These are phyloP conservation scores for Calidris pugnax DNA, from an alignment of 2,113 vertebrate species.

Conservation along the genomic window DNA sequence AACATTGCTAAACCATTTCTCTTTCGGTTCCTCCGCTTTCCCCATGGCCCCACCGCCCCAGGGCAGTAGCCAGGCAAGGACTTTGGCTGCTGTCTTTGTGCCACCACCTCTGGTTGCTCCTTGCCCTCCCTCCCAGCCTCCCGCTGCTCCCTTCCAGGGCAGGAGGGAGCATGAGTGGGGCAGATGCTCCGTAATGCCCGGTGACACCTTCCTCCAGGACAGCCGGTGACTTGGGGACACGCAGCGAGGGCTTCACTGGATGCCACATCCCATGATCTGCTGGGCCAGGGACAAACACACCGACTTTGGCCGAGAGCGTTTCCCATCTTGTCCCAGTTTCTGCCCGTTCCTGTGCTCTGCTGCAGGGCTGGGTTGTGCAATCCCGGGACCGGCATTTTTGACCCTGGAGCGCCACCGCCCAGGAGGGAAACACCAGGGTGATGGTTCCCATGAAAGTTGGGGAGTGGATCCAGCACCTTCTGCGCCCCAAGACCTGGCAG, in stretches of 20 bases:
- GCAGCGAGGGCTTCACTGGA: not conserved
- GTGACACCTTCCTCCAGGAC: not conserved
- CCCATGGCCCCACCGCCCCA: accelerated
- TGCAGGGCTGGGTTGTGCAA: not conserved
- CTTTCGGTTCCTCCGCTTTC: not conserved
- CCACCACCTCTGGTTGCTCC: not conserved
- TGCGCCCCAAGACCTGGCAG: not conserved
- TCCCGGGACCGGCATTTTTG: not conserved
- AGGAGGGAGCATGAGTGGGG: not conserved
- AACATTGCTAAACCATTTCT: not conserved
- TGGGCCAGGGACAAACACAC: not conserved
- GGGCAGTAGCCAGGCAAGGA: not conserved
- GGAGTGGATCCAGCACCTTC: not conserved
- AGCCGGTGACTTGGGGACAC: not conserved
- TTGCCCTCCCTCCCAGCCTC: not conserved
- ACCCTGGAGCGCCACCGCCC: not conserved
- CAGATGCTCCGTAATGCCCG: not conserved
- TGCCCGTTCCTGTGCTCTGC: not conserved
- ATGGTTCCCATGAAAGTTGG: not conserved
- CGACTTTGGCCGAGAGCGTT: accelerated
- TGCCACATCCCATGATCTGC: accelerated
- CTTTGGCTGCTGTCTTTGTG: not conserved
- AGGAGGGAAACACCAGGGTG: not conserved
- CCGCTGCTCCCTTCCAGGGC: not conserved
- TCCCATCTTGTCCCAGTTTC: not conserved